Evolutionary conservation across 2,113 vertebrate genomes (phyloP), one percentile per base, ranked within the genome.

Genomic region (Ptilorrhoa leucosticta): DNA sequence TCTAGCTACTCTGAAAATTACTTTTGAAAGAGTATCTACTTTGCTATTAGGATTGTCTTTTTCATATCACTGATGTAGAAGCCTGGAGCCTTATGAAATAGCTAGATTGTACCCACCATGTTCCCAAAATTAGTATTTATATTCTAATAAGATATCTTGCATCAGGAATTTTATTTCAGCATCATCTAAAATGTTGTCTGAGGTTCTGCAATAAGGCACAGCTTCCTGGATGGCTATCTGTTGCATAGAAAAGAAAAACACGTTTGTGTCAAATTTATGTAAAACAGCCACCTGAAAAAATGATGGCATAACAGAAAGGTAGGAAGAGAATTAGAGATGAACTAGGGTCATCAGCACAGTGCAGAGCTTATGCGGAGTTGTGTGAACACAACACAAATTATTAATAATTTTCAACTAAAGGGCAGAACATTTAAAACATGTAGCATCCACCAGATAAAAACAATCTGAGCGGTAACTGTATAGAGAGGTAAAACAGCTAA

Each of bases 271-370:
- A 82, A 71, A 89, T 50, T 80, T 88, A 56, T 66, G 58, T 44
- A 77, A 91, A 88, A 76, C 50, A 90, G 39, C 13, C 77, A 75
- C 54, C 54, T 77, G 82, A 91, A 85, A 91, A 93, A 94, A 87
- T 26, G 18, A 44, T 68, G 54, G 57, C 24, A 17, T 63, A 83
- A 77, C 39, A 63, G 50, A 76, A 76, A 35, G 19, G 27, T 77
- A 61, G 45, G 45, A 88, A 93, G 47, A 80, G 31, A 87, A 51
- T 23, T 90, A 24, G 19, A 78, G 47, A 94, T 82, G 22, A 94
- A 57, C 28, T n/a, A 73, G 40, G 37, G 56, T 60, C 39, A 82
- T 58, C 44, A 75, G 28, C 48, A 82, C 19, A 48, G 33, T 13
- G n/a, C 21, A 81, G 51, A 75, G 15, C 8, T 71, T 42, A 33